Conservation (phyloP, 2,888 invertebrate genomes). For the Tenthredo mesomela region DNA sequence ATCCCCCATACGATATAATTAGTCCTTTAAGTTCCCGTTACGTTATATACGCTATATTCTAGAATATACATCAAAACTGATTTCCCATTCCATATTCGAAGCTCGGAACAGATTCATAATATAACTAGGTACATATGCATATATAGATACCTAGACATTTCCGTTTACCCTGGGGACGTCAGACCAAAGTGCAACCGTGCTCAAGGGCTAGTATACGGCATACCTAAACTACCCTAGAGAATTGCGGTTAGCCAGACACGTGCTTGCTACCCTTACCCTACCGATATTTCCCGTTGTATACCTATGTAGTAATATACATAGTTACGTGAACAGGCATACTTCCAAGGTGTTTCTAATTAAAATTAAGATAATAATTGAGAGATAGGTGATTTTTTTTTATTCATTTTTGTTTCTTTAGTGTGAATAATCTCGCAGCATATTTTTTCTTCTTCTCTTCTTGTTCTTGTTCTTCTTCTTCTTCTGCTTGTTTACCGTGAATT, state of each 20-base stretch:
- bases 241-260: constrained; percentile 7
- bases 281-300: background rate
- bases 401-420: background rate
- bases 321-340: too few species aligned
- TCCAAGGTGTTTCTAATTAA: too few species aligned
- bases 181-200: constrained; percentile 33
- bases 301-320: background rate
- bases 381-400: background rate
- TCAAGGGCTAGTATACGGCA: constrained; percentile 18
- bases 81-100: background rate
- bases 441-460: background rate
- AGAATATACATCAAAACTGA: background rate
- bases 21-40: background rate
- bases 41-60: background rate
- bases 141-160: background rate
- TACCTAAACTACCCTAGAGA: constrained; percentile 20
- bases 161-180: background rate
- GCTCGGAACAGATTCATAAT: background rate
- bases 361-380: background rate
- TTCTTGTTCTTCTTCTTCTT: background rate
- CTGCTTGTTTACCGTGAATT: background rate
- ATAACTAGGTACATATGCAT: background rate
- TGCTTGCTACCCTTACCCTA: background rate
- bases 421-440: background rate
- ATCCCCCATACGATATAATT: background rate